A percentile compares a stretch with the other conserved stretches of the same genome.
Evolutionary conservation across 2,113 vertebrate species (phyloP).

Genomic region (Camelus dromedarius): DNA sequence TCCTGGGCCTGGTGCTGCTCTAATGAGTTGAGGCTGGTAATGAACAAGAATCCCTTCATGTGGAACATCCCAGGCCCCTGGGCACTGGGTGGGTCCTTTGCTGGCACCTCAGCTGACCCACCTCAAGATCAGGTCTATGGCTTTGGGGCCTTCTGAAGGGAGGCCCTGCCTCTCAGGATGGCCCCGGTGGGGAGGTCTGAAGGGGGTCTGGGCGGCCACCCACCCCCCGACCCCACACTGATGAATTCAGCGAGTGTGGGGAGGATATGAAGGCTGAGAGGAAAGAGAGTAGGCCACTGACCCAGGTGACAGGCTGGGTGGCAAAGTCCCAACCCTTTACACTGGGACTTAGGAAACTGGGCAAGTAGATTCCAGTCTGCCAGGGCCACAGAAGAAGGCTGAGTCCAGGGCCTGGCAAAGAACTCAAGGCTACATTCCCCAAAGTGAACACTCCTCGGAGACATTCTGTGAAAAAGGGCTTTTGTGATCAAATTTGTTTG

Average conservation of each 20-base stretch:
- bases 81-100: not conserved
- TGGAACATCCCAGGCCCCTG: not conserved
- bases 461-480: not conserved
- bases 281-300: not conserved
- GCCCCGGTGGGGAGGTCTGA: not conserved
- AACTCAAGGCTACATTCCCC: not conserved
- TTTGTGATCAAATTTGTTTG: conserved; percentile 43
- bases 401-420: not conserved
- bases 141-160: not conserved
- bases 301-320: not conserved
- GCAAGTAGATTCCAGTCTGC: not conserved
- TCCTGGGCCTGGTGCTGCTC: conserved; percentile 54
- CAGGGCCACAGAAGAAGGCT: not conserved
- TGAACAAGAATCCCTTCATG: conserved; percentile 40
- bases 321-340: not conserved
- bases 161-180: not conserved
- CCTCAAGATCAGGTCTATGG: not conserved
- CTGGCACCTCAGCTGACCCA: not conserved
- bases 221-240: not conserved
- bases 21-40: conserved; percentile 70
- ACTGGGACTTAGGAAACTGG: not conserved
- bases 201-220: not conserved
- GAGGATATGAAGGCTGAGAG: not conserved
- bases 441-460: not conserved
- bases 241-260: not conserved